Base-by-base conservation (phyloP, 2,797 vertebrate genomes). In the Triplophysa yarkandensis region DNA sequence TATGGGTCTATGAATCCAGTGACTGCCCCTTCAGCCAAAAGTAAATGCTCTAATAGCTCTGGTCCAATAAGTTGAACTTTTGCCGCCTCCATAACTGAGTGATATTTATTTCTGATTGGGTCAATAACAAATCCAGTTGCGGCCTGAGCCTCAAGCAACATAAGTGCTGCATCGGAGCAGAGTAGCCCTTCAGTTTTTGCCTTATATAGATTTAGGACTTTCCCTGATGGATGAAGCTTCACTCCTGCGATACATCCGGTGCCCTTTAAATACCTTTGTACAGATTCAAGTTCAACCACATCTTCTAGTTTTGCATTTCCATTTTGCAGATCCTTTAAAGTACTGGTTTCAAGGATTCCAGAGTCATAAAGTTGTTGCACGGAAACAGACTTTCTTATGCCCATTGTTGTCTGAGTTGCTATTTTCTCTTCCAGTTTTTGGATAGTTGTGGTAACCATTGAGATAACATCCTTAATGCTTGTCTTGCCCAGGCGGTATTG, bases 351-450 rank as follows among this genome's bases (percentile, higher is more conserved):
- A 17, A 97, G 95, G 41, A 98, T 91, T 32, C 92, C 89, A 2
- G 90, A 93, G 62, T 92, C 87, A 74, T 95, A 89, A 28, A 98
- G 88, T 77, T 97, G 93, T 0, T 89, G 85, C 58, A 77, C 80
- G 0, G 94, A 93, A 6, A 98, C 91, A 6, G 85, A 87, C 62
- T 95, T 95, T 82, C 95, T 86, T 39, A 98, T 86, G 6, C 92
- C 94, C 68, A 83, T 93, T 71, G 77, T 77, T 30, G 43, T 83
- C 84, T 88, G 78, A 46, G 58, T 83, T 54, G 8, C 25, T 81
- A 88, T 68, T 43, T 46, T 86, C 25, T 85, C 77, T 43, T 89
- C 90, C 57, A 88, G 81, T 77, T 86, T 86, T 81, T 87, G 80
- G 79, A 92, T 87, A 19, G 76, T 54, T 36, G 85, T 82, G 39